Evolutionary conservation across 1,140 invertebrate genomes (phyloP), one percentile per base, ranked within the genome.

Genomic region (Parasteatoda tepidariorum): DNA sequence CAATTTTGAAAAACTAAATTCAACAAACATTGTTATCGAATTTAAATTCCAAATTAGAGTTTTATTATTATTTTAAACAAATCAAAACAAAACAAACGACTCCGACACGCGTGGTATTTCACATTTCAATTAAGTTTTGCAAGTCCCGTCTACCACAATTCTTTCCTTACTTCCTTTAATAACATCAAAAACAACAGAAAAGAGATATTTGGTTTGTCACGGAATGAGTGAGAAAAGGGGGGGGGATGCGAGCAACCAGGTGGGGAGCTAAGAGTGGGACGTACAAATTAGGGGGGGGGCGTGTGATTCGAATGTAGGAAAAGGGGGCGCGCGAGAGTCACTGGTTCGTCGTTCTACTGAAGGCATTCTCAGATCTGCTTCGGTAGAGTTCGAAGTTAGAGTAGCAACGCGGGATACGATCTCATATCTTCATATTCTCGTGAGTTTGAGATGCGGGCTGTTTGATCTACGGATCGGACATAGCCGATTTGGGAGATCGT

Each of bases 301-400:
- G 24, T n/a, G n/a, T 24, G 57, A 26, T 24, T 59, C 57, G 57
- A 9, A 59, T n/a, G 13, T 48, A 28, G 38, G 67, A 55, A 74
- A 59, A 74, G 71, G 73, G 73, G 73, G 73, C 73, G 73, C 73
- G 73, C 73, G 24, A 1, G 31, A 75, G 57, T 75, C 73, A 75
- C 22, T 33, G 34, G 15, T 62, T 33, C 48, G 31, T 71, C 68
- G 33, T 71, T 71, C 57, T 28, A 59, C 48, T 48, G 22, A 22
- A 61, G 22, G 33, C 57, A 61, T 75, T 48, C 18, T 75, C 73
- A 75, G 73, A 71, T 61, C 73, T 61, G 73, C 34, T 75, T 75
- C 15, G 57, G 73, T 57, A 71, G 57, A 28, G 73, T 24, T n/a
- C 31, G 34, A 28, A 15, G 13, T 62, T 54, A 54, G 70, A 61